Evolutionary conservation across 2,113 vertebrate genomes (phyloP), one percentile per base, ranked within the genome.

Genomic region (Manacus vitellinus): DNA sequence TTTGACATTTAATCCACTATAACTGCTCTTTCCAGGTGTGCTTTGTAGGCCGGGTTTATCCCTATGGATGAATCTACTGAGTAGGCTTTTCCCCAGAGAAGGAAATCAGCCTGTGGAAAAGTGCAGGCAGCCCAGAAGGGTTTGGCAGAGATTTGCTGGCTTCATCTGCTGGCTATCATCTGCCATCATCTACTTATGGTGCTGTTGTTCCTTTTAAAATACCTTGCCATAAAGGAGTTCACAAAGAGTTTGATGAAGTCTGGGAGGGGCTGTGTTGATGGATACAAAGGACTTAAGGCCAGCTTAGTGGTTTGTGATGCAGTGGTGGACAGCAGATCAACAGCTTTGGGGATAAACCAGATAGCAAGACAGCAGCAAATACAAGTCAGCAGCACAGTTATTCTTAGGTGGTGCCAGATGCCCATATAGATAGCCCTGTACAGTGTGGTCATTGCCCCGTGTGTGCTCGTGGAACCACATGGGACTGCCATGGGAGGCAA

Each of bases 401-500:
- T 44, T 79, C 47, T 88, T 58, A 37, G 31, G 27, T 35, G 49
- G 30, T 92, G 68, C 59, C 9, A 15, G 70, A 39, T 85, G 65
- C 51, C 27, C 7, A 0, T 1, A 2, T 31, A n/a, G 49, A 19
- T 39, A 63, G 23, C 35, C 12, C 16, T 59, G 0, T 43, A 35
- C 37, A 27, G 20, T 23, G 31, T 71, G 44, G 11, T 81, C 25
- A 10, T 67, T 1, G 6, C 43, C 22, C 22, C 2, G 2, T 49
- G 25, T 20, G n/a, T 84, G 44, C 35, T 39, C 1, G 2, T 68
- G 73, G 25, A 75, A 18, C 46, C 14, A 12, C 9, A 7, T 12
- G 43, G 55, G 30, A 24, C 55, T 88, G 8, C 49, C 2, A 5
- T 1, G 8, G 41, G 35, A 71, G 51, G 51, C 55, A 59, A 37